Evolutionary conservation across 2,113 vertebrate species (phyloP), one percentile per base, ranked within the genome.

Genomic region (Tetraodon nigroviridis): DNA sequence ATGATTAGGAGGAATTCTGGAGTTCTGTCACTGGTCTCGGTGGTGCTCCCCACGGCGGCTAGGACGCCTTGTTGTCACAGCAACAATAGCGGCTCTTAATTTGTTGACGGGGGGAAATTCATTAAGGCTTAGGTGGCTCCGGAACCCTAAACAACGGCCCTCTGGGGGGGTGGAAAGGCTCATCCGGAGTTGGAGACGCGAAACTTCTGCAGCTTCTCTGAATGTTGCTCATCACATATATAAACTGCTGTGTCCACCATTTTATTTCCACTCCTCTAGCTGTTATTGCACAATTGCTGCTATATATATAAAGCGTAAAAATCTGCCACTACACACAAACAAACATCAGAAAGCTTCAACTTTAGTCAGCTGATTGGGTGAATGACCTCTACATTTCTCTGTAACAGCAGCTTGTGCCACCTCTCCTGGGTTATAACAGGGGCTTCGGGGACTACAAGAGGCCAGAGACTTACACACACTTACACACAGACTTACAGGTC

Each of bases 1-100:
- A 81, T 88, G 86, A 88, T 88, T 89, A 88, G 86, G 86, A 88
- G n/a, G 87, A 83, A 83, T 88, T 82, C 78, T 82, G 75, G 79
- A 86, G 78, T 85, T 87, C 84, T 89, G 84, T 84, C 83, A 88
- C 66, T 75, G 80, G 82, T 88, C 86, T 86, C 84, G 78, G 75
- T 81, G 84, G 87, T 78, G 81, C 80, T 84, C 85, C 87, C 87
- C 86, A 84, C 66, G 77, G 87, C 80, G 80, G 73, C 83, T 74
- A 18, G 64, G 64, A 82, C 74, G 74, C 83, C 83, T 87, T 89
- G 82, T 88, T 89, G 84, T 88, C 83, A 84, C 78, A 66, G 82
- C 74, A 87, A 88, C 87, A 89, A 83, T 86, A 86, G 83, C 79
- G 63, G 65, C 75, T 88, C 83, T 89, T 88, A 87, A 87, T 88